Conservation (phyloP, 2,888 invertebrate genomes). For the Aquatica leii region DNA sequence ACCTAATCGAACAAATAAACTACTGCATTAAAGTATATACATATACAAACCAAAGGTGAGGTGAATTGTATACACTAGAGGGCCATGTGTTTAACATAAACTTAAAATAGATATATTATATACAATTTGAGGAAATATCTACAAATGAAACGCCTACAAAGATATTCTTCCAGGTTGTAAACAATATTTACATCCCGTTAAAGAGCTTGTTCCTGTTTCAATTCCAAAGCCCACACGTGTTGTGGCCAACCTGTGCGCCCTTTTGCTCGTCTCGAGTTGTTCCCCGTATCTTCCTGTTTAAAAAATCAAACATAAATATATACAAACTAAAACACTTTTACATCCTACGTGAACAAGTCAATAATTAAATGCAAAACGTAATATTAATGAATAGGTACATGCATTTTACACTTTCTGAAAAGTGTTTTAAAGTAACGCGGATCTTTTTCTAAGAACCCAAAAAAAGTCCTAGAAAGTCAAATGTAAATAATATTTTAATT, state of each 20-base stretch:
- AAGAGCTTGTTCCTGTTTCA: conserved; percentile 73
- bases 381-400: too few relatives aligned
- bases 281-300: conserved; percentile 56
- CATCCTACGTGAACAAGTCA: too few relatives aligned
- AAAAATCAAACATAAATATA: conserved; percentile 41
- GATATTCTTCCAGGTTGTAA: conserved; percentile 53
- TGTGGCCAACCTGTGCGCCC: conserved; percentile 97
- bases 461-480: too few relatives aligned
- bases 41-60: conserved; percentile 54
- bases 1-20: conserved; percentile 21
- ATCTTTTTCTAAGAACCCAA: too few relatives aligned
- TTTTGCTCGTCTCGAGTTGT: conserved; percentile 48
- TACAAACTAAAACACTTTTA: neutral
- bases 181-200: conserved; percentile 50
- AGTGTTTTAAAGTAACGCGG: too few relatives aligned
- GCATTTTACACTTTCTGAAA: too few relatives aligned
- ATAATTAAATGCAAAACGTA: too few relatives aligned
- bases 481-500: too few relatives aligned
- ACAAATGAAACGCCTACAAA: conserved; percentile 55
- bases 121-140: conserved; percentile 58
- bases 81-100: conserved; percentile 58
- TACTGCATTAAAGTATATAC: conserved; percentile 13
- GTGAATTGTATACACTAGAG: conserved; percentile 58
- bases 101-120: conserved; percentile 59
- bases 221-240: conserved; percentile 92